Conservation (phyloP, 2,113 vertebrate genomes). For the Osmerus eperlanus region DNA sequence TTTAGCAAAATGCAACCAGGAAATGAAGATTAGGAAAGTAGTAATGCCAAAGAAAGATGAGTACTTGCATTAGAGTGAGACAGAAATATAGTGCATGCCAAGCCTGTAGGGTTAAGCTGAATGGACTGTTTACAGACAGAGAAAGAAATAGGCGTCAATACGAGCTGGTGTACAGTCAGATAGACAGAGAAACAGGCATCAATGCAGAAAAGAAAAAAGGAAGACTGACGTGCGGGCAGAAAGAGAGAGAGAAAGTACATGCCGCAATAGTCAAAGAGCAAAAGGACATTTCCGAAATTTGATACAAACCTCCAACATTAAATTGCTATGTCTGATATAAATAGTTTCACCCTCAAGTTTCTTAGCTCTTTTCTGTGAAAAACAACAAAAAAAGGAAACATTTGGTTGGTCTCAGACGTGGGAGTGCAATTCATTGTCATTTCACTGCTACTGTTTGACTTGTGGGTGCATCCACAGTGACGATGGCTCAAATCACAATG, state of each 20-base stretch:
- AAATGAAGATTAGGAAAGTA: constrained; percentile 15
- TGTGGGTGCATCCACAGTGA: constrained; percentile 15
- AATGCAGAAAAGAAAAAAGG: constrained; percentile 24
- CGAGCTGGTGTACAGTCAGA: background rate
- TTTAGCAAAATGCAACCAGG: constrained; percentile 45
- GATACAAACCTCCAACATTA: constrained; percentile 99
- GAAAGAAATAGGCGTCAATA: constrained; percentile 20
- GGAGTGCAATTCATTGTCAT: constrained; percentile 19
- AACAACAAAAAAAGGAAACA: constrained; percentile 68
- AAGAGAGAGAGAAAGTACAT: constrained; percentile 26
- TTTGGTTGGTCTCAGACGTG: constrained; percentile 74
- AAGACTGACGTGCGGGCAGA: constrained; percentile 39
- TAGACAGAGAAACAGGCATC: constrained; percentile 21
- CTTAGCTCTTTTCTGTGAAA: constrained; percentile 98
- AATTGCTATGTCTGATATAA: constrained; percentile 99
- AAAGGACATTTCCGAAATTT: constrained; percentile 70
- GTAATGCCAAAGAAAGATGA: constrained; percentile 40
- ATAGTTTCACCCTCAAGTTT: constrained; percentile 99
- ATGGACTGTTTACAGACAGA: constrained; percentile 16
- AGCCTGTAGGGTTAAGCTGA: constrained; percentile 66
- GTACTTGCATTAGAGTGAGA: constrained; percentile 73
- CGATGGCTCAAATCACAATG: constrained; percentile 13
- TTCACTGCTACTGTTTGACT: constrained; percentile 23
- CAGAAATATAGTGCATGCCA: constrained; percentile 73
- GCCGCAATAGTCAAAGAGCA: constrained; percentile 63